Percentiles rank a stretch among this genome's conserved stretches.
phyloP scores from a whole-genome alignment of 2,888 invertebrate species.

The Rhorus exstirpatorius region DNA sequence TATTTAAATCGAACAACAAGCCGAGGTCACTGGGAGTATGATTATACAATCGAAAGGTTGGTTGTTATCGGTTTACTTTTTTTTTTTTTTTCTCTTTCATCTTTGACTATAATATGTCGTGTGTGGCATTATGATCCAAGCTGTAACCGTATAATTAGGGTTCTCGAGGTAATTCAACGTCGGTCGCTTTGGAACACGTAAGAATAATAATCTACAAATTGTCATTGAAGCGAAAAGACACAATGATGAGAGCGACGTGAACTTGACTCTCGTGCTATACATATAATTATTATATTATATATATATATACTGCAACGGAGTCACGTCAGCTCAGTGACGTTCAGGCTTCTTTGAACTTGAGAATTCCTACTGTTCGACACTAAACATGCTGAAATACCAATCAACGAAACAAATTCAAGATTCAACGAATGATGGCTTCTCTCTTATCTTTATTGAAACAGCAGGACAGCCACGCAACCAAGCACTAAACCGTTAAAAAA shows the following conservation, averaged over 20 bases:
- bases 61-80: conserved; percentile 27
- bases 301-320: not conserved
- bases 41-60: conserved; percentile 50
- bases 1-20: conserved; percentile 22
- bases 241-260: conserved; percentile 82
- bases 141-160: conserved; percentile 45
- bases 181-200: conserved; percentile 31
- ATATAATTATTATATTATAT: not conserved
- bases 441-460: conserved; percentile 6
- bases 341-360: conserved; percentile 18
- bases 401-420: not conserved
- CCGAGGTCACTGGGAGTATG: not conserved
- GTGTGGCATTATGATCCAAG: conserved; percentile 12
- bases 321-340: conserved; percentile 26
- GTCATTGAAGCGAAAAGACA: conserved; percentile 71
- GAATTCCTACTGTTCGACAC: conserved; percentile 9
- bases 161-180: conserved; percentile 34
- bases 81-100: not conserved
- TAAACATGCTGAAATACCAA: not conserved
- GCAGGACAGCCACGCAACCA: not conserved
- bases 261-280: conserved; percentile 75
- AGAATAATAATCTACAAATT: conserved; percentile 68
- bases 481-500: no score
- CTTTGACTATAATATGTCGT: not conserved
- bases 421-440: not conserved